phyloP scores from a whole-genome alignment of 1,140 invertebrate species.

The Glomeris maerens region DNA sequence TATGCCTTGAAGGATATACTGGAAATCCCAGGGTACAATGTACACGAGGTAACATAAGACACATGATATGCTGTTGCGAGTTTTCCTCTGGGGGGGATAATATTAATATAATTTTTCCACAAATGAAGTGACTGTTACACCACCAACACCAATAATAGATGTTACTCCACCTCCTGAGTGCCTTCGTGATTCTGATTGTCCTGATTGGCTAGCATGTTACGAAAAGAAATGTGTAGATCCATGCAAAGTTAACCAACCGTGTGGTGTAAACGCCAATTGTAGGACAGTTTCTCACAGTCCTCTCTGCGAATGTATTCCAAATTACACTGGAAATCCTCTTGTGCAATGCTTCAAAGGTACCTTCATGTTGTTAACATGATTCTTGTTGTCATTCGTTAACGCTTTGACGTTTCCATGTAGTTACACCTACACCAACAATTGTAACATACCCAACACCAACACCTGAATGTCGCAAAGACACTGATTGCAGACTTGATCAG shows the following conservation, averaged over 20 bases:
- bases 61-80: not conserved
- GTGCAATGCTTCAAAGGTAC: constrained; percentile 48
- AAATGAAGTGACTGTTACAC: not conserved
- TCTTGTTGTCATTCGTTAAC: too few species aligned
- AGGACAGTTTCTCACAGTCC: constrained; percentile 69
- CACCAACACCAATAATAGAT: not conserved
- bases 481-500: constrained; percentile 77
- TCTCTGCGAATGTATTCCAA: constrained; percentile 65
- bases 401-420: too few species aligned
- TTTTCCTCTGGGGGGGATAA: not conserved
- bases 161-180: constrained; percentile 20
- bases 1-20: constrained; percentile 45
- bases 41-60: constrained; percentile 20
- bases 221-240: constrained; percentile 56
- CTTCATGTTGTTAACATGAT: too few species aligned
- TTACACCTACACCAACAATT: not conserved
- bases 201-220: constrained; percentile 24
- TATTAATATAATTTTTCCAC: not conserved
- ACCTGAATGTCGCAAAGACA: constrained; percentile 57
- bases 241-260: constrained; percentile 59
- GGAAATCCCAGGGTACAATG: constrained; percentile 61
- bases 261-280: constrained; percentile 62
- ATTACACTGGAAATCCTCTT: constrained; percentile 67
- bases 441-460: not conserved
- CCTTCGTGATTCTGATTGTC: constrained; percentile 25